Conservation (phyloP, 2,113 vertebrate species). For the Toxotes chatareus region DNA sequence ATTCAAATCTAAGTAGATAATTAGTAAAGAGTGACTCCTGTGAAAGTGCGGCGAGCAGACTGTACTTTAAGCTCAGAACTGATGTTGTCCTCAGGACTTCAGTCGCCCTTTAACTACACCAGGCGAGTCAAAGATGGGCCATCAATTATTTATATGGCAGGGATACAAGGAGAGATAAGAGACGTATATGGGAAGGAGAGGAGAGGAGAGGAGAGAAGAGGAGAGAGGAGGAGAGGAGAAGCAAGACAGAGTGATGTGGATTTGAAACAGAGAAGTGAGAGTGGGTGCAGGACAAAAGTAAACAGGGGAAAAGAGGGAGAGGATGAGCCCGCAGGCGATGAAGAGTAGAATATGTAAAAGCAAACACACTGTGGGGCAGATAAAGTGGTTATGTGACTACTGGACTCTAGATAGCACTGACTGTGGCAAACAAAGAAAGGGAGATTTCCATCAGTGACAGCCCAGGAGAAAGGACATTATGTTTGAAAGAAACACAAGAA, state of each 20-base stretch:
- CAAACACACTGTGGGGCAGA: slow-evolving; percentile 32
- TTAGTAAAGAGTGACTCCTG: slow-evolving; percentile 56
- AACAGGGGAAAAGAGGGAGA: slow-evolving; percentile 15
- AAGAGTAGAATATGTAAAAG: slow-evolving; percentile 39
- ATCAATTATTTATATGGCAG: slow-evolving; percentile 79
- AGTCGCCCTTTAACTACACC: slow-evolving; percentile 74
- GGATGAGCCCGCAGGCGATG: slow-evolving; percentile 5
- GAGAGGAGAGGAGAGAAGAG: slow-evolving; percentile 14
- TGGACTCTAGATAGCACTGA: slow-evolving; percentile 21
- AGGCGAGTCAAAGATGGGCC: slow-evolving; percentile 67
- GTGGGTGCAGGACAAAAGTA: slow-evolving; percentile 16
- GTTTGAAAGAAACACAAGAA: slow-evolving; percentile 38
- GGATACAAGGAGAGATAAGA: slow-evolving; percentile 61
- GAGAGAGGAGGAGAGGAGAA: no score
- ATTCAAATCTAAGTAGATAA: slow-evolving; percentile 63
- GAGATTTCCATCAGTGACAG: slow-evolving; percentile 36
- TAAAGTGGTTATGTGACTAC: slow-evolving; percentile 24
- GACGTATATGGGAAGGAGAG: slow-evolving; percentile 37
- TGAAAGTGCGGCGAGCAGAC: slow-evolving; percentile 43
- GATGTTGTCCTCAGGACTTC: slow-evolving; percentile 76
- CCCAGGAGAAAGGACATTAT: slow-evolving; percentile 16
- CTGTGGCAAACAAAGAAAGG: slow-evolving; percentile 1
- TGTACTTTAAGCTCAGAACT: slow-evolving; percentile 60
- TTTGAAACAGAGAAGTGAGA: slow-evolving; percentile 18
- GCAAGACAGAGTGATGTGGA: slow-evolving; percentile 19